Conservation (phyloP, 2,113 vertebrate genomes). For the Hippocampus comes region DNA sequence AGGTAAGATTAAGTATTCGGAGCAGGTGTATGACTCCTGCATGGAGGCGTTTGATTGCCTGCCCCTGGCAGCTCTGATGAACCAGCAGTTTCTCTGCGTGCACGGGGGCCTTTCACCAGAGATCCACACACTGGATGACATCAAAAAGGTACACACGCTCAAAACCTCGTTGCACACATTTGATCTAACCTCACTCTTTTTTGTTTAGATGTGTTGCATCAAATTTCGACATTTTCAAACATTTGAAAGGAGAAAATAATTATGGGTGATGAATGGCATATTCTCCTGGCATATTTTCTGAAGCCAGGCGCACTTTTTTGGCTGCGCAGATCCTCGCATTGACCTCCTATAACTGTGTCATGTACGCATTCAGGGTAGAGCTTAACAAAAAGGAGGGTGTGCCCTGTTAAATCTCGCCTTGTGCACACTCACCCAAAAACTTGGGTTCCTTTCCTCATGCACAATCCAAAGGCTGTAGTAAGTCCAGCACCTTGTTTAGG, state of each 20-base stretch:
- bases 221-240: not conserved
- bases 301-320: too few species aligned
- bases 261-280: not conserved
- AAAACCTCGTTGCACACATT: not conserved
- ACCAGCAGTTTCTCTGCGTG: slow-evolving; percentile 80
- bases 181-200: not conserved
- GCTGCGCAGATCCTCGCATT: too few species aligned
- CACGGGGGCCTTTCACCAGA: slow-evolving; percentile 80
- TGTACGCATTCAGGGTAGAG: too few species aligned
- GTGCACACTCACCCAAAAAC: too few species aligned
- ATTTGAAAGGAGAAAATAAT: not conserved
- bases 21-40: slow-evolving; percentile 80
- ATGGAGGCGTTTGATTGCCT: slow-evolving; percentile 81
- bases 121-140: slow-evolving; percentile 80
- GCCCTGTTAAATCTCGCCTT: too few species aligned
- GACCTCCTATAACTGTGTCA: too few species aligned
- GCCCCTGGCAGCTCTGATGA: slow-evolving; percentile 80
- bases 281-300: not conserved
- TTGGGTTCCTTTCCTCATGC: too few species aligned
- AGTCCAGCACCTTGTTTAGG: too few species aligned
- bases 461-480: too few species aligned
- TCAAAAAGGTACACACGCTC: slow-evolving; percentile 72
- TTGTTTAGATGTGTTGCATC: not conserved
- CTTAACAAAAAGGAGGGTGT: too few species aligned
- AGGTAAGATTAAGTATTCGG: slow-evolving; percentile 85